Conservation (phyloP, 2,113 vertebrate species). For the Hystrix brachyura region DNA sequence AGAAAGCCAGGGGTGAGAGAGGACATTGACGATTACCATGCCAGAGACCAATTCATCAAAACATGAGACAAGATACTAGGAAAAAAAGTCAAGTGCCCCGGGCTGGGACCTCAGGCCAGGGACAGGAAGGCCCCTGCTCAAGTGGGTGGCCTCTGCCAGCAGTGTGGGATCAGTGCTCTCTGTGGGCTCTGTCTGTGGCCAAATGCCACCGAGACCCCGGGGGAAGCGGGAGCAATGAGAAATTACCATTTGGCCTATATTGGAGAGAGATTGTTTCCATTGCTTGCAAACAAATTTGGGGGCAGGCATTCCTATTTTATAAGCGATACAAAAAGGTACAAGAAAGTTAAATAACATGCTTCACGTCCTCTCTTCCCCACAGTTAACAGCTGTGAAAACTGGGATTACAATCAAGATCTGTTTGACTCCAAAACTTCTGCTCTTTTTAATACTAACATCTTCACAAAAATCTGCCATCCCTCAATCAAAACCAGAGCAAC, state of each 20-base stretch:
- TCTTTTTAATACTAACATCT: not conserved
- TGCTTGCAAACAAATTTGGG: not conserved
- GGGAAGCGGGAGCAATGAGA: not conserved
- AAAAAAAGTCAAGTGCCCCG: not conserved
- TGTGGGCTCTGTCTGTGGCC: not conserved
- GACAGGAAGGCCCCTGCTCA: not conserved
- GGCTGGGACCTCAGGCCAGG: constrained; percentile 20
- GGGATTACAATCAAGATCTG: not conserved
- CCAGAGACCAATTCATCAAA: constrained; percentile 76
- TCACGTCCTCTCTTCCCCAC: not conserved
- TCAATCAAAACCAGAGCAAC: not conserved
- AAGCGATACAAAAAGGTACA: not conserved
- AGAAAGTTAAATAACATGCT: not conserved
- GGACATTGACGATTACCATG: constrained; percentile 65
- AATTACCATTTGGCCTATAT: not conserved
- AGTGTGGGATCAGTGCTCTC: not conserved
- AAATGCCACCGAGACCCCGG: not conserved
- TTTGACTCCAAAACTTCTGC: not conserved
- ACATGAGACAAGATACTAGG: constrained; percentile 50
- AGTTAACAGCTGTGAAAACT: not conserved
- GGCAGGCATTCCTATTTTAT: not conserved
- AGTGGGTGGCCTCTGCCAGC: not conserved
- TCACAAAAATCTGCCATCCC: not conserved
- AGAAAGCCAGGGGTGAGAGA: constrained; percentile 82
- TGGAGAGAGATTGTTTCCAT: not conserved